Percentiles rank a stretch among this genome's conserved stretches.
Evolutionary conservation across 2,797 vertebrate genomes (phyloP).

Genomic region (Huso huso): DNA sequence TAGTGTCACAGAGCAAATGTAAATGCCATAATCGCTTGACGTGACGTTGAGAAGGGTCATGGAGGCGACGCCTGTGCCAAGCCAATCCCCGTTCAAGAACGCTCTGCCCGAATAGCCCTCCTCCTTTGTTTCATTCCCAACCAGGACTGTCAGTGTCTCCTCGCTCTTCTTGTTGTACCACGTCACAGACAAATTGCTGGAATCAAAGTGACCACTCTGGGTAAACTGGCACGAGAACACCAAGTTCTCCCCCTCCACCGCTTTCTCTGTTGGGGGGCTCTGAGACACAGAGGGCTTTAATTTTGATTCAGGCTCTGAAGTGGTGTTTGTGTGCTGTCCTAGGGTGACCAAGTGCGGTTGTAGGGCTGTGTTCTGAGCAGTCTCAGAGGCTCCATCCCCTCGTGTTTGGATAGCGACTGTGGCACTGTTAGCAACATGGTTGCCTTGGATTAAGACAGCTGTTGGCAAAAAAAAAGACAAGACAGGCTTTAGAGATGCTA

Average conservation of each 20-base stretch:
- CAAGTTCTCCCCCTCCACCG: conserved; percentile 47
- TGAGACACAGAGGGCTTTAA: conserved; percentile 29
- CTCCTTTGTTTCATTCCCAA: conserved; percentile 32
- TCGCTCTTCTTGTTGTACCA: conserved; percentile 47
- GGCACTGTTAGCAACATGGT: conserved; percentile 8
- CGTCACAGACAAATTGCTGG: conserved; percentile 25
- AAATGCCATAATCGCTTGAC: conserved; percentile 39
- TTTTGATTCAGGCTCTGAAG: background rate
- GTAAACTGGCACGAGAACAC: conserved; percentile 34
- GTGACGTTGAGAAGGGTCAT: conserved; percentile 45
- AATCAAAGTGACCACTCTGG: background rate
- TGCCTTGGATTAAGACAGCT: conserved; percentile 2
- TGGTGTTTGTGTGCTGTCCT: background rate
- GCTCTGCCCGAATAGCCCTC: conserved; percentile 34
- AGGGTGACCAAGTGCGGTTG: background rate
- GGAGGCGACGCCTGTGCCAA: conserved; percentile 35
- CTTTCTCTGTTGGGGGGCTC: conserved; percentile 44
- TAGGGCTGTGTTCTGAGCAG: background rate
- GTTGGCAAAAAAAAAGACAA: background rate
- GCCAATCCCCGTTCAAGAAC: conserved; percentile 40
- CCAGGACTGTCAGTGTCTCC: conserved; percentile 28
- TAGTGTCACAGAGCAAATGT: conserved; percentile 39
- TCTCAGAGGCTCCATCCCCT: too few relatives aligned
- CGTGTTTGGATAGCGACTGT: background rate
- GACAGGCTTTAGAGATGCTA: background rate